A percentile compares a stretch with the other conserved stretches of the same genome.
phyloP scores from a whole-genome alignment of 2,113 vertebrate genomes.

The Empidonax traillii region DNA sequence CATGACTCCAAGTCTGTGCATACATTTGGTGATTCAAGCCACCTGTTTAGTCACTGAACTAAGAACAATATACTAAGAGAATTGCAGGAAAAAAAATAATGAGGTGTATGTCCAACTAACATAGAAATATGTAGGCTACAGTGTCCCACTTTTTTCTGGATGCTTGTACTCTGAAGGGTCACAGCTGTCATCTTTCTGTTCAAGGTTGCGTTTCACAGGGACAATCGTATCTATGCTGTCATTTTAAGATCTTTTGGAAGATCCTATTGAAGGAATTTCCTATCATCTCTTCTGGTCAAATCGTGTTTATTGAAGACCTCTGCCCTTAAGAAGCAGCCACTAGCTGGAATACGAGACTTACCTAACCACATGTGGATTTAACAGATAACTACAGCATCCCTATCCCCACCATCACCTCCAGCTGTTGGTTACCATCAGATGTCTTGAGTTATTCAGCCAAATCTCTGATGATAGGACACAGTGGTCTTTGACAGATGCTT shows the following conservation, averaged over 20 bases:
- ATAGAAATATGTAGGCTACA: not conserved
- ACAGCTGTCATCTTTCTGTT: not conserved
- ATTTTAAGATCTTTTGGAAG: not conserved
- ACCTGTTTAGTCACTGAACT: not conserved
- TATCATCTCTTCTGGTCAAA: not conserved
- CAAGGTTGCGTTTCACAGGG: not conserved
- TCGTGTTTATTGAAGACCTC: not conserved
- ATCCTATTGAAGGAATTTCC: not conserved
- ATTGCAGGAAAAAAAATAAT: not conserved
- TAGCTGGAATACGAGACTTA: not conserved
- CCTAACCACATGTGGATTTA: not conserved
- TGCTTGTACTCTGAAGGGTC: not conserved
- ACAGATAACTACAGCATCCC: not conserved
- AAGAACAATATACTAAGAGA: not conserved
- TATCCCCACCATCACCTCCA: not conserved
- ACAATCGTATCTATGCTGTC: not conserved
- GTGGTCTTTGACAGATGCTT: not conserved
- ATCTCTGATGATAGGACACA: not conserved
- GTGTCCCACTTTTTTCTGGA: not conserved
- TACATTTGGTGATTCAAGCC: not conserved
- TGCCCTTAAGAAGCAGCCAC: not conserved
- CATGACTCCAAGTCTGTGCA: not conserved
- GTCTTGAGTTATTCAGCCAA: not conserved
- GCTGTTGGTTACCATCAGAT: not conserved
- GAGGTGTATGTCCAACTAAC: not conserved